Base-by-base conservation (phyloP, 1,140 invertebrate species). In the Drosophila prosaltans region DNA sequence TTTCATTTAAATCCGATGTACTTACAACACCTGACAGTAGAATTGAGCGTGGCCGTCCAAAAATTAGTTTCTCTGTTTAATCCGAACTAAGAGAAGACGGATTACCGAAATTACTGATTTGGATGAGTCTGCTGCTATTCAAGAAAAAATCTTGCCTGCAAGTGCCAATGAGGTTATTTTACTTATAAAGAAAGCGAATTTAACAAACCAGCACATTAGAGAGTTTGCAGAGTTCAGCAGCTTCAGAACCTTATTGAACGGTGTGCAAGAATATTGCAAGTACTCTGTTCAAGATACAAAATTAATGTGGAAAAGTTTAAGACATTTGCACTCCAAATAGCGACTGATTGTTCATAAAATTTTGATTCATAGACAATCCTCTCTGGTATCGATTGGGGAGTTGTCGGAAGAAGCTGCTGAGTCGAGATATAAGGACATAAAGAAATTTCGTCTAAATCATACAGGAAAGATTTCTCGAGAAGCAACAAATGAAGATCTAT, bases 351-450 rank as follows among this genome's bases (percentile, higher is more conserved):
- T 16, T 16, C 16, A 16, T 16, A 16, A 16, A 16, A 16, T 16
- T 16, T 16, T 16, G 16, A 16, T 16, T 16, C 16, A 16, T 16
- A 0, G 16, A 16, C 16, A 16, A 16, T 16, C 16, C 16, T 16
- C 57, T 28, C 57, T 59, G 57, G 57, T 59, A 8, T 59, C 57
- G 16, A 59, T 59, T 59, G 57, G 57, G 26, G 60, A 63, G 61
- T 28, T 63, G 5, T 48, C 61, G 2, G 43, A 63, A 10, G 39
- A 63, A 63, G 61, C 26, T 51, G 39, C 39, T 40, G 39, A 40
- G 39, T 40, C 39, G 4, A 40, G 39, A 40, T 8, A 40, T 40
- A 40, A n/a, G 11, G 43, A 21, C 11, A 45, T 40, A 8, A 40
- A 40, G 39, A 40, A 40, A 40, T 40, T 40, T 40, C 6, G 39